phyloP scores from a whole-genome alignment of 2,888 invertebrate genomes.

The Masnerella sp. region DNA sequence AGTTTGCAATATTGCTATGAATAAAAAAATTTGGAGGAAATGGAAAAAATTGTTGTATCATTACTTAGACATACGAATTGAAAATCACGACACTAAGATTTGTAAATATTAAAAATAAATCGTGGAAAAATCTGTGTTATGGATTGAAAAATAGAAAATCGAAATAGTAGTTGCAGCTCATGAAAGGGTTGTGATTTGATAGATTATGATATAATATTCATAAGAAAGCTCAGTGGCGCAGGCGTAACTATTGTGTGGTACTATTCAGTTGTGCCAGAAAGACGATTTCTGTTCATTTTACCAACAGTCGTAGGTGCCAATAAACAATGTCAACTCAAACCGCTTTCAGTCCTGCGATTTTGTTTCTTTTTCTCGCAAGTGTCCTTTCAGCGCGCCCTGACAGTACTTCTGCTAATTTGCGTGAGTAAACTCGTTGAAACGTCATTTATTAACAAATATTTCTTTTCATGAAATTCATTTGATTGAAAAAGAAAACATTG shows the following conservation, averaged over 20 bases:
- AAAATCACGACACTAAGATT: not conserved
- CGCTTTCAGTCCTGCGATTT: slow-evolving; percentile 45
- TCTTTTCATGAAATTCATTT: too few species aligned
- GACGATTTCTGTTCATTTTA: slow-evolving; percentile 59
- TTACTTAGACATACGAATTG: too few species aligned
- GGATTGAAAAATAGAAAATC: not conserved
- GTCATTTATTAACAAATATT: too few species aligned
- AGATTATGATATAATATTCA: slow-evolving; percentile 70
- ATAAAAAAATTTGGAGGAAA: not conserved
- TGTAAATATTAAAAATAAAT: slow-evolving; percentile 2
- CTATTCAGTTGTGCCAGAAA: slow-evolving; percentile 59
- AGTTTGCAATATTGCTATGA: too few species aligned
- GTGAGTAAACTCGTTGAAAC: slow-evolving; percentile 63
- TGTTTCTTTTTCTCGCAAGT: slow-evolving; percentile 47
- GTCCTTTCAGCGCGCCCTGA: slow-evolving; percentile 57
- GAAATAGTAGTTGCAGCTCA: slow-evolving; percentile 43
- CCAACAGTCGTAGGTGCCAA: slow-evolving; percentile 56
- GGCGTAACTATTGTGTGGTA: slow-evolving; percentile 64
- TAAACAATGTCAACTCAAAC: slow-evolving; percentile 60
- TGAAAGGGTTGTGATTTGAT: slow-evolving; percentile 70
- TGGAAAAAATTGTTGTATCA: too few species aligned
- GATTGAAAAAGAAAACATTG: too few species aligned
- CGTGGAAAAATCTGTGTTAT: slow-evolving; percentile 16
- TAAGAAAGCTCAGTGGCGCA: slow-evolving; percentile 66
- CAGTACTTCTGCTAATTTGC: slow-evolving; percentile 64